Conservation (phyloP, 2,888 invertebrate species). For the Hirudinaria manillensis region DNA sequence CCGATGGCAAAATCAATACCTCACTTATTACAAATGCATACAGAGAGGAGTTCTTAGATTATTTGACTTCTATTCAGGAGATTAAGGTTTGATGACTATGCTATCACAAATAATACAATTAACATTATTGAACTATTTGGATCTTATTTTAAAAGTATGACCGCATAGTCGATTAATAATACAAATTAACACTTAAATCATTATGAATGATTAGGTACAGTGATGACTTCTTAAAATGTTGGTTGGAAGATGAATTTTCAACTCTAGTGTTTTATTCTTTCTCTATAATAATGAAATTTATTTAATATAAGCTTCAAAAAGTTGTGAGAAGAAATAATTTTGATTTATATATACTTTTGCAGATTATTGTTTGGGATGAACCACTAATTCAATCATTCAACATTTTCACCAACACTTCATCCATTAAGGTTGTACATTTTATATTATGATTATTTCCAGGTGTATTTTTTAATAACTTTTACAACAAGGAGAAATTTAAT, state of each 20-base stretch:
- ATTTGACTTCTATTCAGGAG: neutral
- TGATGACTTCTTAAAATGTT: too few relatives aligned
- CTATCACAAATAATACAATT: neutral
- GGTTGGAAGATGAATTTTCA: too few relatives aligned
- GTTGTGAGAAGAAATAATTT: too few relatives aligned
- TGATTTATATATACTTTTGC: constrained; percentile 10
- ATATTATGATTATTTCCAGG: too few relatives aligned
- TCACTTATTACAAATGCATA: neutral
- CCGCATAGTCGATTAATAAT: too few relatives aligned
- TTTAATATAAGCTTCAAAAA: too few relatives aligned
- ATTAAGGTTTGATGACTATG: neutral
- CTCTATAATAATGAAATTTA: too few relatives aligned
- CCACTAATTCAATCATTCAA: constrained; percentile 78
- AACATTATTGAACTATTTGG: neutral
- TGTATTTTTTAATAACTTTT: too few relatives aligned
- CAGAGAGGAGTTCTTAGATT: neutral
- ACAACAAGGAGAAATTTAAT: neutral
- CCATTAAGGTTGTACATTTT: constrained; percentile 50
- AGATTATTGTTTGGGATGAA: constrained; percentile 71
- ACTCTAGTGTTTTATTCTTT: too few relatives aligned
- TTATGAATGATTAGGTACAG: too few relatives aligned
- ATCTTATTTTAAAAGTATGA: neutral
- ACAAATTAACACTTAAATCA: too few relatives aligned
- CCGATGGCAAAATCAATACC: neutral
- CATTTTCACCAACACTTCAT: constrained; percentile 72